Evolutionary conservation across 2,888 invertebrate genomes (phyloP).

Genomic region (Pachymerium ferrugineum): DNA sequence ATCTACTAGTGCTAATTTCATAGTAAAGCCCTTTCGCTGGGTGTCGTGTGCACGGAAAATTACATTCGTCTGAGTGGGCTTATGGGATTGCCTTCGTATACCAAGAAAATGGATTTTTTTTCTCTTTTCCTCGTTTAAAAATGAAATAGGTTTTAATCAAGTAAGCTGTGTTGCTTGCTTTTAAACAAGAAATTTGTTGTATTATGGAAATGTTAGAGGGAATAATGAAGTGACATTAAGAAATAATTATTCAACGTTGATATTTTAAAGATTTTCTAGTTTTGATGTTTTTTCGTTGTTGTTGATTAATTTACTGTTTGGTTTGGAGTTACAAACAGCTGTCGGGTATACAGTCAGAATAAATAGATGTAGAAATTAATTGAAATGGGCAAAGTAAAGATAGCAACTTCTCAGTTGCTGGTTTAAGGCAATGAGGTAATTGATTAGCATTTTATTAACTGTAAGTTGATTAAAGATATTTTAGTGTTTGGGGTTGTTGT

Average conservation of each 20-base stretch:
- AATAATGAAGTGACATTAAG: no score
- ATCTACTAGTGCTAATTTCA: slow-evolving; percentile 7
- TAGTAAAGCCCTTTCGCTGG: background rate
- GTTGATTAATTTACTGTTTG: background rate
- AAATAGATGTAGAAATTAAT: background rate
- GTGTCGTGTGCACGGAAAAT: background rate
- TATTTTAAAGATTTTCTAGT: background rate
- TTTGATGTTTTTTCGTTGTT: background rate
- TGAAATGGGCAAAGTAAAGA: background rate
- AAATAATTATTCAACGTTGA: no score
- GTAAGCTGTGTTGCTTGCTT: no score
- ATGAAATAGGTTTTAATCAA: background rate
- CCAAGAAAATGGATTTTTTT: background rate
- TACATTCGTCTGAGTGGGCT: slow-evolving; percentile 4
- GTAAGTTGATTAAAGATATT: slow-evolving; percentile 7
- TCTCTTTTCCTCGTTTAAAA: background rate
- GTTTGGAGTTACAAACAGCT: background rate
- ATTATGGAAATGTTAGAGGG: no score
- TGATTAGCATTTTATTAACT: slow-evolving; percentile 10
- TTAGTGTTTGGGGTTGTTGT: no score
- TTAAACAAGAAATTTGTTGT: no score
- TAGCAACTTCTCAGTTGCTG: background rate
- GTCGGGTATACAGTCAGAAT: background rate
- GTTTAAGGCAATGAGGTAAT: slow-evolving; percentile 5
- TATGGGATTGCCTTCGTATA: background rate